Percentiles rank a stretch among this genome's conserved stretches.
Evolutionary conservation across 2,113 vertebrate genomes (phyloP).

Genomic region (Chiloscyllium plagiosum): DNA sequence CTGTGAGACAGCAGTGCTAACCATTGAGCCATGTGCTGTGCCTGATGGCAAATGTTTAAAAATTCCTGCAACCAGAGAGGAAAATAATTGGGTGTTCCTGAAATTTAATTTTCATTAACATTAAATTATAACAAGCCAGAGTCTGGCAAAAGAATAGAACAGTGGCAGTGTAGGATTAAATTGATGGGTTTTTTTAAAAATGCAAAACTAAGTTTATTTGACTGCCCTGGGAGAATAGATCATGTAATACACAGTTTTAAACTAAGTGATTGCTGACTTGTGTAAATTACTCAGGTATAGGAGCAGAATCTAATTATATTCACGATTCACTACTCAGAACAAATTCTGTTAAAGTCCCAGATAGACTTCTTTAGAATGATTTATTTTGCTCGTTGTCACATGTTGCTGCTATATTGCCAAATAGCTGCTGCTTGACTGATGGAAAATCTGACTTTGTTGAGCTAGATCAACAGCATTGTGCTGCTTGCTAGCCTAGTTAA

Average conservation of each 20-base stretch:
- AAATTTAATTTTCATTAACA: background rate
- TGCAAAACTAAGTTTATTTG: background rate
- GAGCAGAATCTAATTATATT: background rate
- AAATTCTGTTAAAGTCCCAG: background rate
- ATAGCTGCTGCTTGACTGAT: background rate
- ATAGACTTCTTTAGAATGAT: background rate
- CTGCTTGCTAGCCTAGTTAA: background rate
- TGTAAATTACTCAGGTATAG: background rate
- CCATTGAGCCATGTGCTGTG: too few relatives aligned
- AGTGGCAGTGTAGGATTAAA: background rate
- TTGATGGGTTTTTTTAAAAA: background rate
- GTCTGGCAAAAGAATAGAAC: background rate
- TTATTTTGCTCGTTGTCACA: background rate
- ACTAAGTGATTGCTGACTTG: background rate
- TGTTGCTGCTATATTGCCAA: background rate
- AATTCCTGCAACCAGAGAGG: background rate
- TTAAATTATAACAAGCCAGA: background rate
- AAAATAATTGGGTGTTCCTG: background rate
- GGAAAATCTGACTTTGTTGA: background rate
- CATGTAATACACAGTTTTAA: background rate
- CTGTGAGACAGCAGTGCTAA: too few relatives aligned
- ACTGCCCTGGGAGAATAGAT: background rate
- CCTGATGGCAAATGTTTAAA: background rate
- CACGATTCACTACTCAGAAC: background rate
- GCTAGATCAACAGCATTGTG: background rate